phyloP scores from a whole-genome alignment of 2,888 invertebrate species.

The Xanthia togata region DNA sequence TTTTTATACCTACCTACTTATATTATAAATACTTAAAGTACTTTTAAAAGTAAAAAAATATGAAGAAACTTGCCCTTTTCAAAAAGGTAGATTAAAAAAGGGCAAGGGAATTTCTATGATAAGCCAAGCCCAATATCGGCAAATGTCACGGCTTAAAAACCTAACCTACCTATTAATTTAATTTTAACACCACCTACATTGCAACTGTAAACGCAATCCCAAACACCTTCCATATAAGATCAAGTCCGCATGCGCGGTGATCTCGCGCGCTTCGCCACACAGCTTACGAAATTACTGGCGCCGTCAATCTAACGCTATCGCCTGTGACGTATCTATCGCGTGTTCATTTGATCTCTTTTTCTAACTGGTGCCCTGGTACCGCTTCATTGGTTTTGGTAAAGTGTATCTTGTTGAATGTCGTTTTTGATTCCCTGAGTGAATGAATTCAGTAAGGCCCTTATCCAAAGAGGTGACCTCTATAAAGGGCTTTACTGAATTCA shows the following conservation, averaged over 20 bases:
- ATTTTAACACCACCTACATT: slow-evolving; percentile 26
- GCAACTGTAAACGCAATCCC: slow-evolving; percentile 44
- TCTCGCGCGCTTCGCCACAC: slow-evolving; percentile 74
- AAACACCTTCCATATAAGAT: slow-evolving; percentile 35
- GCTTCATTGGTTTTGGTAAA: slow-evolving; percentile 51
- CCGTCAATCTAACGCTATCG: slow-evolving; percentile 82
- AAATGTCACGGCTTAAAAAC: slow-evolving; percentile 13
- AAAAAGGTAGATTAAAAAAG: slow-evolving; percentile 9
- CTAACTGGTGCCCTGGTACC: slow-evolving; percentile 52
- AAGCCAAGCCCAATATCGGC: background rate
- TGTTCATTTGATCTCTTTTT: slow-evolving; percentile 57
- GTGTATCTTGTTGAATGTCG: slow-evolving; percentile 24
- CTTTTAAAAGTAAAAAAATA: background rate
- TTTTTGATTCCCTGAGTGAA: slow-evolving; percentile 19
- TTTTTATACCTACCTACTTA: background rate
- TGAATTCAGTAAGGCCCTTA: too few relatives aligned
- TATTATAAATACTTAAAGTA: background rate
- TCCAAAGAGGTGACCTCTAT: too few relatives aligned
- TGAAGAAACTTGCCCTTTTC: slow-evolving; percentile 4
- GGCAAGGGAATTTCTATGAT: background rate
- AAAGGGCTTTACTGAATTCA: too few relatives aligned
- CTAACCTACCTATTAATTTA: slow-evolving; percentile 4
- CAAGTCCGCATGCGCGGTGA: slow-evolving; percentile 54
- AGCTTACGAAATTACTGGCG: slow-evolving; percentile 80
- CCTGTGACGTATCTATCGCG: slow-evolving; percentile 74